phyloP scores from a whole-genome alignment of 1,140 invertebrate species.

The Gonioctena quinquepunctata region DNA sequence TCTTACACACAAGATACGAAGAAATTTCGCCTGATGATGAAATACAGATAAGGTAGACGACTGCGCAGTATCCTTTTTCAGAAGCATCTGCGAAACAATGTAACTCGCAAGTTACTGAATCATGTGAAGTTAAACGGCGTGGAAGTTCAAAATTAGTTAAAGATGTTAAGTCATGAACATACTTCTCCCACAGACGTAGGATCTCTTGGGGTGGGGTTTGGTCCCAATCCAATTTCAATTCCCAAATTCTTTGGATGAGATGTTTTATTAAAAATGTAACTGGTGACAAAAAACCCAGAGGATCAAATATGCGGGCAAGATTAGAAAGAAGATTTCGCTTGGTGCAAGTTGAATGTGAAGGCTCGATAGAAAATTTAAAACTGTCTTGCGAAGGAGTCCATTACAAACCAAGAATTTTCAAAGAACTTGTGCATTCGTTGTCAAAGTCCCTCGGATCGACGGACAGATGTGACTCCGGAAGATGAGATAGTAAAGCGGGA shows the following conservation, averaged over 20 bases:
- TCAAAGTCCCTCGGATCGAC: too few relatives aligned
- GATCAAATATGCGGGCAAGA: conserved; percentile 44
- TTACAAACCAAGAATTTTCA: too few relatives aligned
- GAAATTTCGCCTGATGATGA: not conserved
- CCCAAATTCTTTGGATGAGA: conserved; percentile 53
- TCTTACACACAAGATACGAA: not conserved
- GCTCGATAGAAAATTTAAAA: not conserved
- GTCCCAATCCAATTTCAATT: conserved; percentile 47
- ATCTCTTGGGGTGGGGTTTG: conserved; percentile 17
- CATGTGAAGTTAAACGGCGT: not conserved
- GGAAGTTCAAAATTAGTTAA: not conserved
- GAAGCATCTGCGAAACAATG: not conserved
- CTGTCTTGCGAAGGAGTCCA: too few relatives aligned
- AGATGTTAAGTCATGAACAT: not conserved
- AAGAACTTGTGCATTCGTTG: too few relatives aligned
- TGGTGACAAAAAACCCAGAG: conserved; percentile 52
- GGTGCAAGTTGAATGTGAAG: not conserved
- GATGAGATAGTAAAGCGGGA: not conserved
- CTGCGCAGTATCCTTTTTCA: not conserved
- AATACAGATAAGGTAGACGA: not conserved
- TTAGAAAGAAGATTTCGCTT: conserved; percentile 30
- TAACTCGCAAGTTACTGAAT: not conserved
- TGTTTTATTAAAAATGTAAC: conserved; percentile 49
- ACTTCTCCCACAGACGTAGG: not conserved
- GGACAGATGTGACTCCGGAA: not conserved